A percentile compares a stretch with the other conserved stretches of the same genome.
Evolutionary conservation across 2,888 invertebrate species (phyloP).

Genomic region (Dermolepida albohirtum): DNA sequence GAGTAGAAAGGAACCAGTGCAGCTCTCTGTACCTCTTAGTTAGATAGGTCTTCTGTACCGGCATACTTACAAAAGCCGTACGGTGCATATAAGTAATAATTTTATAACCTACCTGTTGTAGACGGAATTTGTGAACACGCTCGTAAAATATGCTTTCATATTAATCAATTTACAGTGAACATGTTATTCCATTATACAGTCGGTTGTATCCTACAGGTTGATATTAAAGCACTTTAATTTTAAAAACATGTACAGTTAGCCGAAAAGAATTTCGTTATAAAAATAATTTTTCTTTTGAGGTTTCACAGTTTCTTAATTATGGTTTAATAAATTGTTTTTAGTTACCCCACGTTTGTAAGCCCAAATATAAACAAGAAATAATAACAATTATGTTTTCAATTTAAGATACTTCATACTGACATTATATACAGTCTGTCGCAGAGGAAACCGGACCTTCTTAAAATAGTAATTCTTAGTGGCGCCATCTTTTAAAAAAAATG

Average conservation of each 20-base stretch:
- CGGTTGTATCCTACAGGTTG: not conserved
- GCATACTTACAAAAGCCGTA: constrained; percentile 1
- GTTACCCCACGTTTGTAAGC: too few relatives aligned
- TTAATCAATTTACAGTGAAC: constrained; percentile 12
- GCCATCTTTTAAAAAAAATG: too few relatives aligned
- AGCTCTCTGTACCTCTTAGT: not conserved
- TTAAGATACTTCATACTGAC: too few relatives aligned
- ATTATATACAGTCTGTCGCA: too few relatives aligned
- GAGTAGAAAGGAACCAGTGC: not conserved
- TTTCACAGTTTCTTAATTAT: too few relatives aligned
- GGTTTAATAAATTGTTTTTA: too few relatives aligned
- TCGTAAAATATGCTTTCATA: constrained; percentile 1
- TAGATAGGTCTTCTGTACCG: constrained; percentile 10
- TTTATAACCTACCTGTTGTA: constrained; percentile 5
- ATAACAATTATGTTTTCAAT: too few relatives aligned
- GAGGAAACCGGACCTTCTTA: too few relatives aligned
- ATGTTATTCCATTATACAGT: not conserved
- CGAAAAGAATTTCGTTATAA: constrained; percentile 2
- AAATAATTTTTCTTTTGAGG: too few relatives aligned
- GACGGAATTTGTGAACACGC: not conserved
- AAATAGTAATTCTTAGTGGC: too few relatives aligned
- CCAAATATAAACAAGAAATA: too few relatives aligned
- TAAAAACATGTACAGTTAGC: too few relatives aligned
- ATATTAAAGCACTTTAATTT: not conserved
- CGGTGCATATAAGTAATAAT: not conserved